phyloP scores from a whole-genome alignment of 1,140 invertebrate genomes.

The Ditylenchus dipsaci region DNA sequence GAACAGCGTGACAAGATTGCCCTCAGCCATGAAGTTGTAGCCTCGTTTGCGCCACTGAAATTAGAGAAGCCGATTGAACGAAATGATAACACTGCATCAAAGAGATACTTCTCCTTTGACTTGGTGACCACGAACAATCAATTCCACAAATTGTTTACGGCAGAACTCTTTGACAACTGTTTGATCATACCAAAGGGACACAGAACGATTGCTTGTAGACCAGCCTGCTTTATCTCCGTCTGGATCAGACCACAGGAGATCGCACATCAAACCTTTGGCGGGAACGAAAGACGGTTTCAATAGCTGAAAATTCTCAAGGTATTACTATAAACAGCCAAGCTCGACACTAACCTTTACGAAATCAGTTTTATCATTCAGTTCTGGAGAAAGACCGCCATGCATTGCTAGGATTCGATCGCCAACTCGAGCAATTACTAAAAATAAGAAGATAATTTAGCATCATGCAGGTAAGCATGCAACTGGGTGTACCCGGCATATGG shows the following conservation, averaged over 20 bases:
- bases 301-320: conserved; percentile 20
- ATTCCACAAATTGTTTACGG: background rate
- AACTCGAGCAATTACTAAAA: conserved; percentile 14
- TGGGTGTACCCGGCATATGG: conserved; percentile 36
- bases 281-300: conserved; percentile 19
- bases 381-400: conserved; percentile 31
- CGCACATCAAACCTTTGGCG: conserved; percentile 26
- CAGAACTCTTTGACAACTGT: conserved; percentile 26
- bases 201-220: conserved; percentile 16
- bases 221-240: conserved; percentile 7
- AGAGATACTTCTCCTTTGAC: background rate
- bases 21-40: conserved; percentile 13
- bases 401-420: conserved; percentile 15
- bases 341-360: conserved; percentile 15
- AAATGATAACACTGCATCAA: background rate
- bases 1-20: conserved; percentile 24
- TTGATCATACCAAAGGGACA: conserved; percentile 21
- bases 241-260: conserved; percentile 35
- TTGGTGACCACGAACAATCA: background rate
- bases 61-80: background rate
- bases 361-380: conserved; percentile 12
- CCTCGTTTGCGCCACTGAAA: conserved; percentile 23
- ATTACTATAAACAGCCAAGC: background rate
- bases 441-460: too few species aligned
- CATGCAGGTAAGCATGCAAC: too few species aligned